Evolutionary conservation across 2,113 vertebrate species (phyloP).

Genomic region (Leiothrix lutea): DNA sequence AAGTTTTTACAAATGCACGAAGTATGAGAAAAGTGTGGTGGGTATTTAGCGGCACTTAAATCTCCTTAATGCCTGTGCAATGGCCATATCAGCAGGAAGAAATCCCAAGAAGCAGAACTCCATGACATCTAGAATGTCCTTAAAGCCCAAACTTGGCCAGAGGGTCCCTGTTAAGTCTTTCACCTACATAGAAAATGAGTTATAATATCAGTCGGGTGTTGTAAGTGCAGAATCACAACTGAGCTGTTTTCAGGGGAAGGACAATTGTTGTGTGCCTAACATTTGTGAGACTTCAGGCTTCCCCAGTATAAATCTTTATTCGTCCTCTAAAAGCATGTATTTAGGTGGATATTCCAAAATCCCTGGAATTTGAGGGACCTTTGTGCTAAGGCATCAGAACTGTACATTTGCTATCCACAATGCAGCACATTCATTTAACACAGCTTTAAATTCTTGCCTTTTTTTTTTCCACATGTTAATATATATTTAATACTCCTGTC

Average conservation of each 20-base stretch:
- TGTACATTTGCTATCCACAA: background rate
- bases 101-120: background rate
- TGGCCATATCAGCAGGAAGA: background rate
- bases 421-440: background rate
- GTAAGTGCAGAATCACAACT: background rate
- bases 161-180: background rate
- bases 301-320: background rate
- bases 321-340: background rate
- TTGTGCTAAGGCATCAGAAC: background rate
- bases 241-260: background rate
- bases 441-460: background rate
- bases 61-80: background rate
- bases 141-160: background rate
- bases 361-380: background rate
- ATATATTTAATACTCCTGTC: background rate
- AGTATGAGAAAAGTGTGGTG: background rate
- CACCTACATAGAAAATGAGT: background rate
- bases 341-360: background rate
- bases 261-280: background rate
- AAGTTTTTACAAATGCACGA: background rate
- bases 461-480: background rate
- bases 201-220: background rate
- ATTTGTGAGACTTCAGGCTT: background rate
- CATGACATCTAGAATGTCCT: background rate
- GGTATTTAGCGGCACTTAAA: background rate